Evolutionary conservation across 2,888 invertebrate species (phyloP).

Genomic region (Ametastegia equiseti): DNA sequence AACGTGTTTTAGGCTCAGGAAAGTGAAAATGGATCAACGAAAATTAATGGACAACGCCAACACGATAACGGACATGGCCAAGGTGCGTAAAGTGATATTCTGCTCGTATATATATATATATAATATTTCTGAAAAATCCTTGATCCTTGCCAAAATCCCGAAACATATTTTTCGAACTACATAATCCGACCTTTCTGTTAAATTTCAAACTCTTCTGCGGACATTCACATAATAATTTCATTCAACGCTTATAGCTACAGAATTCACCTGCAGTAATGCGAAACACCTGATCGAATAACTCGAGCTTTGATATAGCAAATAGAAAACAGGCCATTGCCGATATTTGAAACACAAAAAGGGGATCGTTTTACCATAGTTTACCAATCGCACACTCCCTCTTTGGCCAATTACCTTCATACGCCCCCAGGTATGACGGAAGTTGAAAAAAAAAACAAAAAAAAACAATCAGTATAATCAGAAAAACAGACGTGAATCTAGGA

Average conservation of each 20-base stretch:
- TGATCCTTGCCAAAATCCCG: background rate
- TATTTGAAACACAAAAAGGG: no score
- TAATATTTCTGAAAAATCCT: background rate
- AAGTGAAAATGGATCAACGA: conserved; percentile 99
- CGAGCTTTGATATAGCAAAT: background rate
- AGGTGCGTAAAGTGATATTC: conserved; percentile 83
- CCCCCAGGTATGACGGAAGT: no score
- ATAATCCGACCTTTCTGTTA: background rate
- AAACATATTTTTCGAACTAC: background rate
- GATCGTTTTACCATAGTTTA: no score
- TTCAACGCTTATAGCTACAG: no score
- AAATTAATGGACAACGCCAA: conserved; percentile 99
- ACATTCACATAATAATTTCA: no score
- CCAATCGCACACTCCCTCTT: no score
- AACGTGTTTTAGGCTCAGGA: conserved; percentile 87
- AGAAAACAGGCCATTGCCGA: background rate
- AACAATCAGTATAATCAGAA: conserved; percentile 15
- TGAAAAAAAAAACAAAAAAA: no score
- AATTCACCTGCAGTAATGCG: no score
- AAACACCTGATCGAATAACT: background rate
- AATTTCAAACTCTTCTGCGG: no score
- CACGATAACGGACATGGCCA: conserved; percentile 99
- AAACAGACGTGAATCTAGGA: background rate
- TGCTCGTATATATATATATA: no score
- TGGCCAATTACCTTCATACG: no score